Evolutionary conservation across 2,113 vertebrate species (phyloP), one percentile per base, ranked within the genome.

Genomic region (Xiphophorus maculatus): DNA sequence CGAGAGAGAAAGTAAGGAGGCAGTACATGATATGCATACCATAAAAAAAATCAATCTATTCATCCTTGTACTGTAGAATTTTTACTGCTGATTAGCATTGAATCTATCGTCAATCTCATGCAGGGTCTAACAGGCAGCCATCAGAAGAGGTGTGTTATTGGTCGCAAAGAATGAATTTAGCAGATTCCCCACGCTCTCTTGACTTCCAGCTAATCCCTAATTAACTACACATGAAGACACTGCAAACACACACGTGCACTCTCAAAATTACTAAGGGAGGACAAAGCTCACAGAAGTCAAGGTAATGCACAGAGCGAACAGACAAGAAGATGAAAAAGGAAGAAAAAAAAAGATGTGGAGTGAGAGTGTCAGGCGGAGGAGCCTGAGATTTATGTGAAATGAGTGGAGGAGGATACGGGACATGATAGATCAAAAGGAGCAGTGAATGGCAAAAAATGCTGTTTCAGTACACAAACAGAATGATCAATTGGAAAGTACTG

Each of bases 121-220:
- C 44, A 67, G 83, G 40, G 64, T 54, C 67, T 76, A 63, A 66
- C 61, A 66, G 63, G 66, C 68, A 83, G 62, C 48, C 69, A 58
- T 76, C 7, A 62, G 77, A 83, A 74, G 82, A 81, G 72, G 58
- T 63, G 71, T 28, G 54, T 74, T 83, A 82, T 76, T 33, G 30
- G 77, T 85, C 79, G 85, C 81, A 81, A 74, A 75, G 74, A 76
- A 63, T 73, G 76, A 84, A 87, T 87, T 85, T 85, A 75, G 86
- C 86, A 71, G 74, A 89, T 88, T 86, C 86, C 81, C 80, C 82
- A 76, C 66, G 81, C 89, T 87, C 87, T 68, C 63, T 61, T 82
- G 81, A 87, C 83, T 88, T 83, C 63, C 11, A 15, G 28, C 60
- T 92, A 85, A 93, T 89, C 88, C 85, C 77, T 0, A 71, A 89